Base-by-base conservation (phyloP, 2,797 vertebrate species). In the Lithobates sylvaticus region DNA sequence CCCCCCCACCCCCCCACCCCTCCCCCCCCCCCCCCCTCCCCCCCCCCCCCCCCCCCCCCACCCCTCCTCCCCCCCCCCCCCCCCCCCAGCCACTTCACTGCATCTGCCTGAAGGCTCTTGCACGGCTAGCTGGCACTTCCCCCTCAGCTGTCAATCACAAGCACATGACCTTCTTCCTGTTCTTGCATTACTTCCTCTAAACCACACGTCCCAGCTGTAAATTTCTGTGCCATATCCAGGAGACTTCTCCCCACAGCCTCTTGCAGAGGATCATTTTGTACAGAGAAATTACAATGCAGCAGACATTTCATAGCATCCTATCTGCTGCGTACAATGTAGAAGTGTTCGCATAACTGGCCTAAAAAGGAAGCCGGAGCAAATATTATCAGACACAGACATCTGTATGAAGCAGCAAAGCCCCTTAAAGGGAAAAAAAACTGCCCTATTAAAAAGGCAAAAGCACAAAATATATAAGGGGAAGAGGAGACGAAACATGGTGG, bases 151-250 rank as follows among this genome's bases (percentile, higher is more conserved):
- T 27, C 76, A 77, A 18, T 77, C 54, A 78, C 10, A 23, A 1
- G 16, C 42, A 44, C n/a, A 42, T 5, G 61, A 68, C 76, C 76
- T 29, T 12, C 76, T 78, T 68, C 36, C 76, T 65, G 58, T 67
- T 78, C 54, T 50, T 36, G 34, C 69, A 23, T 18, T 42, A 44
- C 76, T 69, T 68, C 61, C 36, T 67, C 15, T 42, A 34, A 32
- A 23, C 54, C 54, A 67, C 34, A 44, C 16, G 44, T 68, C 61
- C 61, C n/a, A 10, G 21, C 5, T 27, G 61, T 68, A 78, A 16
- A 61, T 65, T 78, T 34, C 44, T 3, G 39, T 54, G 50, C 15
- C 3, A 23, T n/a, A 3, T 61, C 54, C 54, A 61, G 54, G 21
- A 61, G 3, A 18, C 15, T 50, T 50, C 47, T 50, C 47, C 47